phyloP scores from a whole-genome alignment of 2,888 invertebrate species.

The Drosophila maculinotata region DNA sequence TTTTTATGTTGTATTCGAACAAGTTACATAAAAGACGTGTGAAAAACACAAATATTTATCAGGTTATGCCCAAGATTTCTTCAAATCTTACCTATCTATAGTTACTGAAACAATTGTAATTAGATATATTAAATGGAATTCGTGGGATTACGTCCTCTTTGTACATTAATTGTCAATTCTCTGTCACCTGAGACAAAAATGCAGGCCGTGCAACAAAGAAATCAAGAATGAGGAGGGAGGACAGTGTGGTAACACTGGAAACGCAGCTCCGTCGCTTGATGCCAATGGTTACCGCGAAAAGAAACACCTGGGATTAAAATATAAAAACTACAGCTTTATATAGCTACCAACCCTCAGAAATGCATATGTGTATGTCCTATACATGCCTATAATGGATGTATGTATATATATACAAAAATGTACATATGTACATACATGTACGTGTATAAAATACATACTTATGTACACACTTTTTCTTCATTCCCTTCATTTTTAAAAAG shows the following conservation, averaged over 20 bases:
- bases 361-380: not conserved
- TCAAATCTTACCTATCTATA: too few relatives aligned
- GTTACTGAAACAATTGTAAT: too few relatives aligned
- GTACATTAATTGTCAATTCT: constrained; percentile 27
- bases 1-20: not conserved
- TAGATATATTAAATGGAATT: too few relatives aligned
- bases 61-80: too few relatives aligned
- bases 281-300: constrained; percentile 39
- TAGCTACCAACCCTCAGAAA: constrained; percentile 35
- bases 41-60: not conserved
- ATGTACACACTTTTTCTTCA: constrained; percentile 16
- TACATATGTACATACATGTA: not conserved
- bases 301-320: constrained; percentile 23
- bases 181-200: constrained; percentile 28
- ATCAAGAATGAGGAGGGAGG: constrained; percentile 1
- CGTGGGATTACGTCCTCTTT: constrained; percentile 11
- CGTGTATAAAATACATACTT: not conserved
- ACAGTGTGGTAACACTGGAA: constrained; percentile 30
- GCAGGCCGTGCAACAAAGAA: not conserved
- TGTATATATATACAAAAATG: too few relatives aligned
- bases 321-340: not conserved
- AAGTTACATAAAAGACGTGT: not conserved
- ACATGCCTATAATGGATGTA: too few relatives aligned
- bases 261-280: constrained; percentile 20
- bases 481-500: constrained; percentile 1